A percentile compares a stretch with the other conserved stretches of the same genome.
These are phyloP conservation scores for Liasis olivaceus DNA, from an alignment of 2,797 vertebrate genomes.

Conservation along the genomic window DNA sequence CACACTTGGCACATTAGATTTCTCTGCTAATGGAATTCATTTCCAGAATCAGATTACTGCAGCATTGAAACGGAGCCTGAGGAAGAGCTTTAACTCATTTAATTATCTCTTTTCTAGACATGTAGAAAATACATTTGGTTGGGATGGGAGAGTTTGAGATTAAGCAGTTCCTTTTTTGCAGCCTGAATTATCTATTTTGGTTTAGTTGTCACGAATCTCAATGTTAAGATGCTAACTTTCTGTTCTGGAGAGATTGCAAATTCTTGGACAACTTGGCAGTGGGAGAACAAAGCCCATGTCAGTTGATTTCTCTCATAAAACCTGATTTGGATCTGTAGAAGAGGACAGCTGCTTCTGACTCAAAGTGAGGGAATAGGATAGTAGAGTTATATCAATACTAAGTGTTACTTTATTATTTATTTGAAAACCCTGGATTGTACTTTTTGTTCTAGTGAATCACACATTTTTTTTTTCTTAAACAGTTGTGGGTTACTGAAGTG, in stretches of 20 bases:
- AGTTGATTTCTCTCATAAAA: constrained; percentile 20
- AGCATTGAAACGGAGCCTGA: constrained; percentile 65
- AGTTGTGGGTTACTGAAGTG: background rate
- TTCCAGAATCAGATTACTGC: constrained; percentile 69
- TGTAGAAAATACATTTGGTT: constrained; percentile 62
- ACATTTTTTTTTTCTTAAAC: background rate
- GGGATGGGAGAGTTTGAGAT: constrained; percentile 30
- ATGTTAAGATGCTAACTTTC: constrained; percentile 13
- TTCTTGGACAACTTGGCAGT: constrained; percentile 10
- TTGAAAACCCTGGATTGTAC: background rate
- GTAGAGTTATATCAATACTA: background rate
- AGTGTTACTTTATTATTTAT: background rate
- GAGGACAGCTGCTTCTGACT: background rate
- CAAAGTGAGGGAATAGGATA: background rate
- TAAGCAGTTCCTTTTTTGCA: constrained; percentile 59
- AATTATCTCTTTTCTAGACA: constrained; percentile 68
- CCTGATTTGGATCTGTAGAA: background rate
- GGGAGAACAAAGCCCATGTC: background rate
- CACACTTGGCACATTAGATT: constrained; percentile 61
- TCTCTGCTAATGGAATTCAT: constrained; percentile 64
- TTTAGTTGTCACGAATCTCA: constrained; percentile 32
- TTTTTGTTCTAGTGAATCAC: background rate
- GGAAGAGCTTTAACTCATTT: constrained; percentile 64
- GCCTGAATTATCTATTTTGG: constrained; percentile 46
- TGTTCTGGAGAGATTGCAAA: background rate